Conservation (phyloP, 2,888 invertebrate species). For the Habrosyne pyritoides region DNA sequence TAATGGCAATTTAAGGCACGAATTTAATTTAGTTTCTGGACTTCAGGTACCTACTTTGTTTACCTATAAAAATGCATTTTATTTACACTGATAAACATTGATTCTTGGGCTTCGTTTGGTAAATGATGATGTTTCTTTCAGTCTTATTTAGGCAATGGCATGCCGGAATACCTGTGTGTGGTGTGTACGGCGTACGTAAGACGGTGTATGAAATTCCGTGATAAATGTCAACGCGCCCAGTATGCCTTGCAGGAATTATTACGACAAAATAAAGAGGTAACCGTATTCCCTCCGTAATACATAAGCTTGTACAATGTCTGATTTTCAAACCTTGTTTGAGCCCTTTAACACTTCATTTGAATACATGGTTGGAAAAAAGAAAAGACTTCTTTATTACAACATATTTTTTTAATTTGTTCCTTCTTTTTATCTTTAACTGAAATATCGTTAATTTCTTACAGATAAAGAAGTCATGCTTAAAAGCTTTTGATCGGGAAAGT, state of each 20-base stretch:
- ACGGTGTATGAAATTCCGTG: slow-evolving; percentile 59
- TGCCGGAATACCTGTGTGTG: slow-evolving; percentile 67
- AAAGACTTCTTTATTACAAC: too few relatives aligned
- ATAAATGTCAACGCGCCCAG: slow-evolving; percentile 68
- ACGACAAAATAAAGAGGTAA: slow-evolving; percentile 55
- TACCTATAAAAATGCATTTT: slow-evolving; percentile 13
- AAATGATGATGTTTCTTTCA: slow-evolving; percentile 39
- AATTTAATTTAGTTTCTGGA: slow-evolving; percentile 65
- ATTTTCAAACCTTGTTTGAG: too few relatives aligned
- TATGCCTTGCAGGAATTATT: slow-evolving; percentile 62
- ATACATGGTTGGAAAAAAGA: too few relatives aligned
- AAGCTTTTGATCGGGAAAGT: slow-evolving; percentile 44
- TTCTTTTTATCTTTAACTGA: not conserved
- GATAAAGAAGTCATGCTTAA: slow-evolving; percentile 55
- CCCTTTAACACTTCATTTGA: too few relatives aligned
- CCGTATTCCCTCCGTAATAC: not conserved
- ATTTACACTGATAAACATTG: slow-evolving; percentile 8
- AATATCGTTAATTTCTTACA: slow-evolving; percentile 32
- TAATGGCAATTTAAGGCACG: slow-evolving; percentile 51
- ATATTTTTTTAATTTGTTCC: too few relatives aligned
- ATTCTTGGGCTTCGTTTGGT: slow-evolving; percentile 1
- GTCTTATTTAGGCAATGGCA: slow-evolving; percentile 52
- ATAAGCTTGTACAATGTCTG: too few relatives aligned
- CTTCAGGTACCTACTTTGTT: slow-evolving; percentile 55
- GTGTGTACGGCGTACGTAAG: slow-evolving; percentile 59